Percentiles rank a stretch among this genome's conserved stretches.
phyloP scores from a whole-genome alignment of 2,888 invertebrate species.

The Papilio gigon region DNA sequence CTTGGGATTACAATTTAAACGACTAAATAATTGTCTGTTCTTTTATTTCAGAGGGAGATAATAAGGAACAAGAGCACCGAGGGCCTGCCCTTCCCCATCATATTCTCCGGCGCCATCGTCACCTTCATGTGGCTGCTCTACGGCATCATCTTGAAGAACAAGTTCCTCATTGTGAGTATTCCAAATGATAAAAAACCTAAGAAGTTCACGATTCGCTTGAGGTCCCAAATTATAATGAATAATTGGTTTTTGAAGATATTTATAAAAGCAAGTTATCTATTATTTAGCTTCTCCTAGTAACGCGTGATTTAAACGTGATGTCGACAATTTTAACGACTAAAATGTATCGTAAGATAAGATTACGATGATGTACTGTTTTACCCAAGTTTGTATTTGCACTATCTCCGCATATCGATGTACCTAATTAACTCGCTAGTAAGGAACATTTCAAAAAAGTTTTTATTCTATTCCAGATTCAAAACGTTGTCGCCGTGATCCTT shows the following conservation, averaged over 20 bases:
- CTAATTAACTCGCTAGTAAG: not conserved
- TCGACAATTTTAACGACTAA: not conserved
- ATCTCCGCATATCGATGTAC: not conserved
- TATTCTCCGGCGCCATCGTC: constrained; percentile 90
- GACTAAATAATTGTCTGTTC: not conserved
- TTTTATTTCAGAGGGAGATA: constrained; percentile 86
- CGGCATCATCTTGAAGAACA: constrained; percentile 88
- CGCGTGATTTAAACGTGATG: not conserved
- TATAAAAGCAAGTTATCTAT: not conserved
- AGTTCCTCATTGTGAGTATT: constrained; percentile 88
- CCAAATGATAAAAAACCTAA: no score
- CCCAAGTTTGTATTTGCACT: not conserved
- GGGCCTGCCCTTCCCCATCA: constrained; percentile 93
- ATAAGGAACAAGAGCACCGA: constrained; percentile 91
- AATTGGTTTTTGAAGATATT: not conserved
- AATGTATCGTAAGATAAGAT: constrained; percentile 7
- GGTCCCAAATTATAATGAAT: no score
- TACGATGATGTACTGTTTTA: not conserved
- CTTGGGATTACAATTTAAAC: no score
- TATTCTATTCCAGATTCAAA: constrained; percentile 85
- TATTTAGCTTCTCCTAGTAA: not conserved
- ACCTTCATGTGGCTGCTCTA: constrained; percentile 91
- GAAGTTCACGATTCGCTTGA: no score
- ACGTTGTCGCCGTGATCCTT: constrained; percentile 84
- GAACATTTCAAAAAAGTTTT: constrained; percentile 6